phyloP scores from a whole-genome alignment of 2,888 invertebrate species.

The Poecilobothrus nobilitatus region DNA sequence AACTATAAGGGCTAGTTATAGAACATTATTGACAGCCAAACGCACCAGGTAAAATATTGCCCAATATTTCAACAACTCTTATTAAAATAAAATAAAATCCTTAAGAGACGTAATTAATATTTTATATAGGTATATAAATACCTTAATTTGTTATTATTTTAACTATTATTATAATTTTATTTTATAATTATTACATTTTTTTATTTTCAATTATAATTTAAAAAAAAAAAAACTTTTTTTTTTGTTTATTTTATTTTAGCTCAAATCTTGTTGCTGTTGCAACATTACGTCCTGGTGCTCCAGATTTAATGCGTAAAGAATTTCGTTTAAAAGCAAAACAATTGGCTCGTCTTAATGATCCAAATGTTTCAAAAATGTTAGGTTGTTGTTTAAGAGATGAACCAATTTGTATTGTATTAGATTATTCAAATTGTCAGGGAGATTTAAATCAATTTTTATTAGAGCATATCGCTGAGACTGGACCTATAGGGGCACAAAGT shows the following conservation, averaged over 20 bases:
- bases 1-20: too few relatives aligned
- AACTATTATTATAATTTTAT: too few relatives aligned
- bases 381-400: constrained; percentile 65
- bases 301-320: constrained; percentile 54
- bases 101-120: too few relatives aligned
- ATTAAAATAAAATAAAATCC: too few relatives aligned
- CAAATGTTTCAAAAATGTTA: constrained; percentile 62
- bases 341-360: constrained; percentile 59
- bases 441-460: constrained; percentile 79
- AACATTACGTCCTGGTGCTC: constrained; percentile 54
- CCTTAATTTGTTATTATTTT: too few relatives aligned
- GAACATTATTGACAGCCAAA: too few relatives aligned
- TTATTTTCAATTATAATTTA: too few relatives aligned
- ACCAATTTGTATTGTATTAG: constrained; percentile 67
- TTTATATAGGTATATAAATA: too few relatives aligned
- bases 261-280: constrained; percentile 62
- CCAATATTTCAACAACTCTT: too few relatives aligned
- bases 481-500: constrained; percentile 46
- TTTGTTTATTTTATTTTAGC: constrained; percentile 24
- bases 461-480: constrained; percentile 67
- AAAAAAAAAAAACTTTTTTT: too few relatives aligned
- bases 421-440: constrained; percentile 56
- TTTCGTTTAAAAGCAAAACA: constrained; percentile 65
- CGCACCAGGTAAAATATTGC: too few relatives aligned
- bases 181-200: too few relatives aligned